Evolutionary conservation across 1,140 invertebrate species (phyloP), one percentile per base, ranked within the genome.

Genomic region (Antheraea pernyi): DNA sequence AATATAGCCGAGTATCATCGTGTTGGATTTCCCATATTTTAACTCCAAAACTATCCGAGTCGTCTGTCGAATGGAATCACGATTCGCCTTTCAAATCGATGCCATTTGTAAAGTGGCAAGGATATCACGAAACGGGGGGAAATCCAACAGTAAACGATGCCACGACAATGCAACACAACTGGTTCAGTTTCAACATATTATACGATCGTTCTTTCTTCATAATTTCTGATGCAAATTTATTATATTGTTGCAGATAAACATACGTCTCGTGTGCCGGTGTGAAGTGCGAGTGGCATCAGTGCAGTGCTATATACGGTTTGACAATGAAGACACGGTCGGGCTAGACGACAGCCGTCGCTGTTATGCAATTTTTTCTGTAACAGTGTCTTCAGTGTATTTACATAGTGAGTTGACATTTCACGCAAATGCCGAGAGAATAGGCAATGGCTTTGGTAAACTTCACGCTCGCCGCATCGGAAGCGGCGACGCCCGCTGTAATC

Each of bases 21-120:
- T 65, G 53, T 84, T 69, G 84, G 85, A 69, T 84, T 86, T 88
- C 78, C 85, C 84, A 72, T 75, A 75, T 81, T 83, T 84, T 77
- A 75, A 74, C 77, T 71, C 81, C 80, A 80, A 86, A 88, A 84
- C 62, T 72, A 75, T 79, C 73, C 77, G 78, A 79, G 74, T 74
- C 75, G 80, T 74, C 72, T 77, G 79, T 81, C 81, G 77, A 73
- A 74, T 70, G 70, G 80, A 73, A 83, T 90, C 89, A 90, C 88
- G 89, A 91, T 79, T 82, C 81, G 81, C 88, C 88, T 90, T 90
- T 90, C 84, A 86, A 89, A 85, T 73, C 66, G 77, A 83, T 88
- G 81, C 82, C 86, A 89, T 88, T 88, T 84, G 79, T 84, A 76
- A 82, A 80, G 75, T 77, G 68, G 83, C 85, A 86, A 88, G 84